Percentiles rank a stretch among this genome's conserved stretches.
Evolutionary conservation across 1,140 invertebrate genomes (phyloP).

Genomic region (Nomia melanderi): DNA sequence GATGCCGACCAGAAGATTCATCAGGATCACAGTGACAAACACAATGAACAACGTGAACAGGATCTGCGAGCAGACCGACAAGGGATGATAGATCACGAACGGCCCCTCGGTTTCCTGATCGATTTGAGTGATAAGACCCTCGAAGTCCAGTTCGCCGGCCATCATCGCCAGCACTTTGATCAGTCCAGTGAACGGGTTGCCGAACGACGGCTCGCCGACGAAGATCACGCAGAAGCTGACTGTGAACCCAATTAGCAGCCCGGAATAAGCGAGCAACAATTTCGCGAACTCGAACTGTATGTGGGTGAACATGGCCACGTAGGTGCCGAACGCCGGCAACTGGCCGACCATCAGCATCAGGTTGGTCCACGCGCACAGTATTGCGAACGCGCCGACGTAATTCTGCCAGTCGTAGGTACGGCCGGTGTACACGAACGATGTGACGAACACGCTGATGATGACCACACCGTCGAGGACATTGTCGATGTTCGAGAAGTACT

Average conservation of each 20-base stretch:
- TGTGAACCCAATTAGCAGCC: constrained; percentile 84
- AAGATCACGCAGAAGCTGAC: constrained; percentile 86
- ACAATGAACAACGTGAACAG: constrained; percentile 85
- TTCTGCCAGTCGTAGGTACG: constrained; percentile 83
- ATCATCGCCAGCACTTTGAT: constrained; percentile 87
- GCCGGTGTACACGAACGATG: constrained; percentile 77
- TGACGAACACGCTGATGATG: constrained; percentile 82
- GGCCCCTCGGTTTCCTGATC: constrained; percentile 67
- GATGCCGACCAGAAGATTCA: constrained; percentile 87
- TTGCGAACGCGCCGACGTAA: constrained; percentile 84
- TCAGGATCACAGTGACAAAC: constrained; percentile 86
- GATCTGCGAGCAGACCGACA: constrained; percentile 83
- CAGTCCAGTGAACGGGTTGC: constrained; percentile 82
- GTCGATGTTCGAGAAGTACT: constrained; percentile 84
- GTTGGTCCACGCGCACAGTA: constrained; percentile 85
- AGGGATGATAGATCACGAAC: constrained; percentile 76
- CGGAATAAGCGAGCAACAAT: constrained; percentile 84
- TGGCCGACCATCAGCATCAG: constrained; percentile 86
- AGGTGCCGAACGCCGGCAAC: constrained; percentile 85
- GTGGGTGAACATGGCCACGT: constrained; percentile 86
- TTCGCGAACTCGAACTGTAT: constrained; percentile 85
- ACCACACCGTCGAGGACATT: constrained; percentile 84
- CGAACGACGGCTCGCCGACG: constrained; percentile 83
- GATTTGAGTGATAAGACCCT: constrained; percentile 83
- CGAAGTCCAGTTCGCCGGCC: constrained; percentile 86